These are phyloP conservation scores for Macrobrachium rosenbergii DNA, from an alignment of 1,140 invertebrate species.

Conservation along the genomic window DNA sequence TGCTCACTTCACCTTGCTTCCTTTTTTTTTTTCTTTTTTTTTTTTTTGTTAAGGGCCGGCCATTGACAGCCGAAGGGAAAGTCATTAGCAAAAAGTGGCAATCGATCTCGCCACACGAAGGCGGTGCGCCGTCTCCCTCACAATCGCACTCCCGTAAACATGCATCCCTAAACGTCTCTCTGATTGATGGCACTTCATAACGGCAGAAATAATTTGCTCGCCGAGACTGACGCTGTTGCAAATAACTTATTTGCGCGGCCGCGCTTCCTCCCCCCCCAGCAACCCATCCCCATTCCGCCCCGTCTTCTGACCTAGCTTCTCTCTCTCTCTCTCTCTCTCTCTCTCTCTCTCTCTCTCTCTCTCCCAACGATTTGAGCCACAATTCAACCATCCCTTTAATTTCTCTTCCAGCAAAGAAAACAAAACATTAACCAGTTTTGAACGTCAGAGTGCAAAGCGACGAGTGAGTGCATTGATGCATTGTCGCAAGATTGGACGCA, in stretches of 20 bases:
- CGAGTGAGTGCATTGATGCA: too few relatives aligned
- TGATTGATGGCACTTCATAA: conserved; percentile 47
- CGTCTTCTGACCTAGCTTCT: too few relatives aligned
- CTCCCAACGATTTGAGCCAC: neutral
- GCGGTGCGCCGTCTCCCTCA: neutral
- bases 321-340: conserved; percentile 25
- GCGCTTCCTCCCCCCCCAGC: too few relatives aligned
- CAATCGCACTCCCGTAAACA: conserved; percentile 56
- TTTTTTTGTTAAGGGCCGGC: too few relatives aligned
- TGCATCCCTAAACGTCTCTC: conserved; percentile 43
- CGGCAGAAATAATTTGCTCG: conserved; percentile 54
- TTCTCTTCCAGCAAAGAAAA: too few relatives aligned
- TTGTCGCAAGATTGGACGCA: too few relatives aligned
- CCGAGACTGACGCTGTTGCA: conserved; percentile 47
- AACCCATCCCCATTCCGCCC: too few relatives aligned
- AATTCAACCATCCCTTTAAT: too few relatives aligned
- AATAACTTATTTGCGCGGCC: conserved; percentile 46
- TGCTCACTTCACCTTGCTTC: too few relatives aligned
- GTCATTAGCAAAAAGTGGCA: conserved; percentile 57
- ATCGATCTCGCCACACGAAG: conserved; percentile 33
- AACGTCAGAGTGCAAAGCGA: too few relatives aligned
- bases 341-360: conserved; percentile 18
- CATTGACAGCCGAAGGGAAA: neutral
- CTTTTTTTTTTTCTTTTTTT: too few relatives aligned
- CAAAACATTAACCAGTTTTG: too few relatives aligned